Conservation (phyloP, 2,888 invertebrate species). For the Latrodectus elegans region DNA sequence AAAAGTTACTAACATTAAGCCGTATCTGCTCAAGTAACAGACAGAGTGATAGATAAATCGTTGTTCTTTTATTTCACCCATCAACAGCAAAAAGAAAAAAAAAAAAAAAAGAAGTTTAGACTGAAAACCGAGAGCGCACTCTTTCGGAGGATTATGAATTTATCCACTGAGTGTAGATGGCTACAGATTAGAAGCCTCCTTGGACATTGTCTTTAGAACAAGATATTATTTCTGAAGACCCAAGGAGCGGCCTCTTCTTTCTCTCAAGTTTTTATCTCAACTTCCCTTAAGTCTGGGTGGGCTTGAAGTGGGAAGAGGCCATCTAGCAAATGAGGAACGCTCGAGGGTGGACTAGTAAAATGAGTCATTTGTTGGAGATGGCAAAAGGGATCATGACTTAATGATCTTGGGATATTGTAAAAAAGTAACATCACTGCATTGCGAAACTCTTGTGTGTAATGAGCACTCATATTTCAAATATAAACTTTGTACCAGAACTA, state of each 20-base stretch:
- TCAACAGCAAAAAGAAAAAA: background rate
- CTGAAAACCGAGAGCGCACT: slow-evolving; percentile 27
- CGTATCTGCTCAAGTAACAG: background rate
- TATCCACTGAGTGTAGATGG: slow-evolving; percentile 17
- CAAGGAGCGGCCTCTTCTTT: slow-evolving; percentile 13
- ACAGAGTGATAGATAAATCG: slow-evolving; percentile 27
- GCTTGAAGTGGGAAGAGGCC: slow-evolving; percentile 7
- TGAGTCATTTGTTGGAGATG: background rate
- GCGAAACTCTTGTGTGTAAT: too few relatives aligned
- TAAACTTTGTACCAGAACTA: too few relatives aligned
- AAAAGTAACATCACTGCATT: too few relatives aligned
- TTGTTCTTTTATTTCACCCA: background rate
- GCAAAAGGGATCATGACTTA: background rate
- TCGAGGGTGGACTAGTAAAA: background rate
- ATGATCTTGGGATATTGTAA: too few relatives aligned
- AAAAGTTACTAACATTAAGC: background rate
- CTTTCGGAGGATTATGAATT: slow-evolving; percentile 1
- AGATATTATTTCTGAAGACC: slow-evolving; percentile 16
- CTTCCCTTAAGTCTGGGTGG: slow-evolving; percentile 9
- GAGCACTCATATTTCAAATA: too few relatives aligned
- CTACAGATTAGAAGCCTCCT: slow-evolving; percentile 21
- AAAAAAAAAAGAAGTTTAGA: background rate
- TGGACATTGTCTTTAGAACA: slow-evolving; percentile 33
- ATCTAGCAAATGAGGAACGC: background rate
- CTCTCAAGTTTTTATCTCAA: slow-evolving; percentile 4